These are phyloP conservation scores for Drosophila prosaltans DNA, from an alignment of 1,140 invertebrate genomes.

Conservation along the genomic window DNA sequence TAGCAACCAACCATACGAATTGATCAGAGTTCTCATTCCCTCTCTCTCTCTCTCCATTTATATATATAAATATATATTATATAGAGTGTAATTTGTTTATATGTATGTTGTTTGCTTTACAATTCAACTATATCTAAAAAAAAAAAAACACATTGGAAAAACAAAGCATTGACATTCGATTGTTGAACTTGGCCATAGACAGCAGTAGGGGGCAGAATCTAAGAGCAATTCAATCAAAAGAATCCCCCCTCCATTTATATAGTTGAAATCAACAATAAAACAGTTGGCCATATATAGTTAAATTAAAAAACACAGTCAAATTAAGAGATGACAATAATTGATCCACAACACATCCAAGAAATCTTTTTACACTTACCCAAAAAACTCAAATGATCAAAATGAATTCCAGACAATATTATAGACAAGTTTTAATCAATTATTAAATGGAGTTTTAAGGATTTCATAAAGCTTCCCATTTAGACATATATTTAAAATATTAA, in stretches of 20 bases:
- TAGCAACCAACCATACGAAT: slow-evolving; percentile 32
- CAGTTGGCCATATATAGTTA: neutral
- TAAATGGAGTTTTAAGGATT: too few relatives aligned
- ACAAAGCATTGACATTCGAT: slow-evolving; percentile 7
- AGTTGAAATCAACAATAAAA: neutral
- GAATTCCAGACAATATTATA: too few relatives aligned
- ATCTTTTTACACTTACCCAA: too few relatives aligned
- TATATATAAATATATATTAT: neutral
- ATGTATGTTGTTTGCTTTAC: neutral
- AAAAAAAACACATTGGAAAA: neutral
- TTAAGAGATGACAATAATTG: too few relatives aligned
- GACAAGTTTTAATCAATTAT: too few relatives aligned
- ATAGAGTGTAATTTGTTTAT: slow-evolving; percentile 4
- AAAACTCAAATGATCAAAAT: too few relatives aligned
- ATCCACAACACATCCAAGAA: too few relatives aligned
- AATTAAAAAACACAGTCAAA: too few relatives aligned
- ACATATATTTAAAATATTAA: too few relatives aligned
- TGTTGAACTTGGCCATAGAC: slow-evolving; percentile 2
- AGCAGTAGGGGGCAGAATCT: neutral
- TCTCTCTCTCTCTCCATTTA: neutral
- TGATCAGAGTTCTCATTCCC: neutral
- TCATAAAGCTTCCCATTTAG: too few relatives aligned
- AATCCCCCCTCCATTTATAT: neutral
- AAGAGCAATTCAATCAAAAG: neutral
- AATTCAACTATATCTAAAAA: slow-evolving; percentile 1